Percentiles rank a stretch among this genome's conserved stretches.
phyloP scores from a whole-genome alignment of 2,797 vertebrate species.

The Paguma larvata region DNA sequence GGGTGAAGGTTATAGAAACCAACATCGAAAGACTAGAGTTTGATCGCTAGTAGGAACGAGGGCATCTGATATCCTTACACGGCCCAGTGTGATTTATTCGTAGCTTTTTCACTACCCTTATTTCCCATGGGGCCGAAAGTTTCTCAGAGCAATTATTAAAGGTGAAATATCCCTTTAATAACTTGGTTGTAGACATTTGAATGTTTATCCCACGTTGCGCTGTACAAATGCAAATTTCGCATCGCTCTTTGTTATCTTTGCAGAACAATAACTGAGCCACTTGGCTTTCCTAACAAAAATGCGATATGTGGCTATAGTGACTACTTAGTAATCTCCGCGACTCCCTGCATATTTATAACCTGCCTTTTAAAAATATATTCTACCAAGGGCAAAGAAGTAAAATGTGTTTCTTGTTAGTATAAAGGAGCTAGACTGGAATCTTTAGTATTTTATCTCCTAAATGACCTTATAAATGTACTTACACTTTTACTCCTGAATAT shows the following conservation, averaged over 20 bases:
- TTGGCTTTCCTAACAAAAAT: background rate
- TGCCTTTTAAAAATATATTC: background rate
- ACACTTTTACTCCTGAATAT: slow-evolving; percentile 12
- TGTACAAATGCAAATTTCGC: background rate
- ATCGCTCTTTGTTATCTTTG: background rate
- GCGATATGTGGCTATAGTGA: accelerated
- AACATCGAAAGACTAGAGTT: background rate
- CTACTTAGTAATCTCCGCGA: background rate
- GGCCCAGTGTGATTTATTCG: background rate
- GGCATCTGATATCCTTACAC: background rate
- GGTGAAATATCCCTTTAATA: background rate
- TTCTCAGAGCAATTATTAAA: background rate
- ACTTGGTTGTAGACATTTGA: background rate
- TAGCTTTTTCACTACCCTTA: background rate
- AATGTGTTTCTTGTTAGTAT: slow-evolving; percentile 5
- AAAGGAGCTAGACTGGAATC: background rate
- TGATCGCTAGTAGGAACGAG: background rate
- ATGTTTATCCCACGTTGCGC: background rate
- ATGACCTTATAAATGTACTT: background rate
- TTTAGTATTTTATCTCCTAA: slow-evolving; percentile 14
- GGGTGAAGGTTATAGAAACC: accelerated
- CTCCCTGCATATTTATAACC: background rate
- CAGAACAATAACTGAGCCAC: background rate
- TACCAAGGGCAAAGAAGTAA: background rate
- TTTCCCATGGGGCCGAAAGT: background rate